Evolutionary conservation across 2,113 vertebrate genomes (phyloP), one percentile per base, ranked within the genome.

Genomic region (Protobothrops mucrosquamatus): DNA sequence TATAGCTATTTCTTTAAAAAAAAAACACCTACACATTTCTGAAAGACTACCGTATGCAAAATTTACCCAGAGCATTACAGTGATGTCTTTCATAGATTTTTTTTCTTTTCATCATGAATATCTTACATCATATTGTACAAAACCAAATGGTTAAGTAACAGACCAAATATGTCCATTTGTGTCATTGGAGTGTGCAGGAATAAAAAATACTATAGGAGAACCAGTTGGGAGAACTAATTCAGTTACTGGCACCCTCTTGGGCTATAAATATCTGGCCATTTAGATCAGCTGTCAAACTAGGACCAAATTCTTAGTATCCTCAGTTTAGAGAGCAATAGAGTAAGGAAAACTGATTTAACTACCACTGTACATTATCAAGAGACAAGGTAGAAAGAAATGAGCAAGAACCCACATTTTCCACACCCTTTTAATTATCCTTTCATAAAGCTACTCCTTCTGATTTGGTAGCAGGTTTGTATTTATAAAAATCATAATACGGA

Each of bases 401-500:
- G 61, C 26, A 20, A 51, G 39, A 51, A 86, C 15, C 94, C 93
- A 96, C 88, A 29, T 93, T 26, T 90, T 97, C 96, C 93, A 95
- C 85, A 94, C 94, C 96, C 95, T 96, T 95, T 96, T 96, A 97
- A 98, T 98, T 96, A 95, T 96, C 94, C 87, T 96, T 97, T 95
- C 59, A 93, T 95, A 96, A 97, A 98, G 97, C 96, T 96, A 97
- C 96, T 94, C 93, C 93, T 96, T 96, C 96, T 95, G 95, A 97
- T 98, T 97, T 97, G 97, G 96, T 96, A 90, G 89, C 94, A 59
- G 96, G 96, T 95, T 97, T 29, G 46, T 95, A 96, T 95, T 97
- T 96, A 97, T 96, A 98, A 98, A 98, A 98, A 97, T 96, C 96
- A 95, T 97, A 93, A 97, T 95, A 93, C 88, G 94, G 95, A 97